Base-by-base conservation (phyloP, 2,797 vertebrate species). In the Huso huso region DNA sequence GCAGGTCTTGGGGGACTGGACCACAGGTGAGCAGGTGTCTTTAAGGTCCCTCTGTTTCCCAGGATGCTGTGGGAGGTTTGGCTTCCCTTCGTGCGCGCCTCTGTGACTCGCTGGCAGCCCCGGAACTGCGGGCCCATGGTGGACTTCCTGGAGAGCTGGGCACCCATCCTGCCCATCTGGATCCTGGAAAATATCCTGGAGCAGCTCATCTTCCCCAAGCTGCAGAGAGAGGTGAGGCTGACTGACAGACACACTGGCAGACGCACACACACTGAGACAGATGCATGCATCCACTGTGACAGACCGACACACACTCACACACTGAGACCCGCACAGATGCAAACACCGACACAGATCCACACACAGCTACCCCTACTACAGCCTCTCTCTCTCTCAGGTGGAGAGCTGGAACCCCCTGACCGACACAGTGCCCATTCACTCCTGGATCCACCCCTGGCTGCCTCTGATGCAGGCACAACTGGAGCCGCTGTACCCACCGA, bases 381-480 rank as follows among this genome's bases (percentile, higher is more conserved):
- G 15, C 15, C 15, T 18, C 64, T 51, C 23, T 37, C 50, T 49
- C 52, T 10, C 50, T 23, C 58, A 99, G 97, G 96, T 97, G 53
- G 96, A 99, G 65, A 95, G 12, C 82, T 99, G 97, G 97, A 99
- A 98, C 73, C 97, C 97, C 0, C 80, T 99, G 78, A 98, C 96
- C 0, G 97, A 99, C 86, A 99, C 96, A 0, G 96, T 99, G 11
- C 96, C 97, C 0, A 99, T 99, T 79, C 95, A 99, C 77, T 97
- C 96, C 0, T 99, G 97, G 96, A 90, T 98, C 74, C 96, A 99
- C 68, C 97, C 96, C 0, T 99, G 97, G 97, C 87, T 99, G 10
- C 97, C 94, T 1, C 82, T 98, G 66, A 94, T 99, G 82, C 95
- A 93, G 70, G 80, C 89, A 0, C 92, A 94, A 1, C 79, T 99